phyloP scores from a whole-genome alignment of 2,797 vertebrate genomes.

The Nyctibius grandis region DNA sequence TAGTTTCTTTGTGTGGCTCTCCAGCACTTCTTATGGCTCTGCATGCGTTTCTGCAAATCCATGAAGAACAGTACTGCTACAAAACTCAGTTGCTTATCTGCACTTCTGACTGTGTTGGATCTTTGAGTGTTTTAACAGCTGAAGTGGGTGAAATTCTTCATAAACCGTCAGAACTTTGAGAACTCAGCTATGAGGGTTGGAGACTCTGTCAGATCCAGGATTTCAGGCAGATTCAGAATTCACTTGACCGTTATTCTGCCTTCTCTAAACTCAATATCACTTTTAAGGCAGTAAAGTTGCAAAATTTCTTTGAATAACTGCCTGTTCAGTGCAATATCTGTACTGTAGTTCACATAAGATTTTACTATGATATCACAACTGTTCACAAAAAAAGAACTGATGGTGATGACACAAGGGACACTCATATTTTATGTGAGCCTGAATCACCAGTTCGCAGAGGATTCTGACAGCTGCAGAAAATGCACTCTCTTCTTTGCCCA shows the following conservation, averaged over 20 bases:
- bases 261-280: rapidly evolving
- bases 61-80: rapidly evolving
- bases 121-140: background rate
- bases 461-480: background rate
- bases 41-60: background rate
- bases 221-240: background rate
- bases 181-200: background rate
- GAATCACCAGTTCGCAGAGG: background rate
- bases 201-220: background rate
- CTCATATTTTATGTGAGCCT: background rate
- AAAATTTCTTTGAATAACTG: background rate
- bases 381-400: background rate
- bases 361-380: background rate
- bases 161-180: background rate
- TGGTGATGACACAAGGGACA: background rate
- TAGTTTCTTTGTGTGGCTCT: background rate
- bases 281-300: background rate
- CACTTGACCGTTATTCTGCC: background rate
- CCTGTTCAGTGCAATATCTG: background rate
- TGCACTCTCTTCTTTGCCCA: background rate
- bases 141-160: background rate
- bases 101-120: background rate
- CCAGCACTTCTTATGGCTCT: background rate
- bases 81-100: background rate
- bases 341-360: background rate